Percentiles rank a stretch among this genome's conserved stretches.
Conservation (phyloP, 2,113 vertebrate genomes). For the Lontra canadensis region DNA sequence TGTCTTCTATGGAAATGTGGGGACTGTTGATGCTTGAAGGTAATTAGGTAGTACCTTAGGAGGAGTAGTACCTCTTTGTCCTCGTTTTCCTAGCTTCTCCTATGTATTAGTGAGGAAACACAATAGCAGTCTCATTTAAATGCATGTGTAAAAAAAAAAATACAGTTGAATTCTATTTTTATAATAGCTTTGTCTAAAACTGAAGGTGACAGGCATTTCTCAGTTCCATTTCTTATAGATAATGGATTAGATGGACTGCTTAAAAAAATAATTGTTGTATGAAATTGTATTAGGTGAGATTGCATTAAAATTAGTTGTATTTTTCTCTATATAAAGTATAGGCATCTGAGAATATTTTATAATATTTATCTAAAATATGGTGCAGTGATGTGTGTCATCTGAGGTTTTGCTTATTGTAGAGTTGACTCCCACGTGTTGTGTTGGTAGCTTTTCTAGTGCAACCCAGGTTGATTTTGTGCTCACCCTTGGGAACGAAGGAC, state of each 20-base stretch:
- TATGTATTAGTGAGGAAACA: not conserved
- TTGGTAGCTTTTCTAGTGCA: not conserved
- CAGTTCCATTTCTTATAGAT: not conserved
- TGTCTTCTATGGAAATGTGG: constrained; percentile 28
- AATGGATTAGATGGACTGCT: constrained; percentile 29
- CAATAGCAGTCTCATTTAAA: constrained; percentile 7
- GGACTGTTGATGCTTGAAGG: constrained; percentile 29
- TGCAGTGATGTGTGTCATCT: not conserved
- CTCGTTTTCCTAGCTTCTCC: not conserved
- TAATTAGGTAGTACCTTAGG: not conserved
- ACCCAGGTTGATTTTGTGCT: not conserved
- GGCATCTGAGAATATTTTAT: not conserved
- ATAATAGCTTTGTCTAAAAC: constrained; percentile 25
- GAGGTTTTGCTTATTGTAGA: not conserved
- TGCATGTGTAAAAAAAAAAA: not conserved
- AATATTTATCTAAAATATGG: not conserved
- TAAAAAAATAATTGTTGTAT: constrained; percentile 39
- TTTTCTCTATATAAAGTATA: not conserved
- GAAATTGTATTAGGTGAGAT: constrained; percentile 32
- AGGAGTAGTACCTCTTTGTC: not conserved
- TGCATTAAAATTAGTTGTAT: not conserved
- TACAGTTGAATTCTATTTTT: constrained; percentile 35
- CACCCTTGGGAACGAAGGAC: not conserved
- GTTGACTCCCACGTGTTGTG: not conserved
- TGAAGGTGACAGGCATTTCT: constrained; percentile 2